Percentiles rank a stretch among this genome's conserved stretches.
Evolutionary conservation across 2,888 invertebrate species (phyloP).

Genomic region (Mamestra brassicae): DNA sequence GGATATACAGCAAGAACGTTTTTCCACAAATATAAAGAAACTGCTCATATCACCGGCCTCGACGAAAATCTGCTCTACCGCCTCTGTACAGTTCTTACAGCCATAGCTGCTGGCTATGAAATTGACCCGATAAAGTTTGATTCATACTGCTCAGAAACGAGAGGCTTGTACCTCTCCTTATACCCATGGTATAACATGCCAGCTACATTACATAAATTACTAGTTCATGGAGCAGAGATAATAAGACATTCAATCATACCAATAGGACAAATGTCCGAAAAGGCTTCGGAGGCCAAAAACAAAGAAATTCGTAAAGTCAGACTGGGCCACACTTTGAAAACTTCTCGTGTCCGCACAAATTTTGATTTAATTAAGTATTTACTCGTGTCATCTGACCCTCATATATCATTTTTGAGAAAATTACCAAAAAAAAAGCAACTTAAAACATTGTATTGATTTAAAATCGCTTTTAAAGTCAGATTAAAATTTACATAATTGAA

Average conservation of each 20-base stretch:
- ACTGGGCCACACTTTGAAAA: background rate
- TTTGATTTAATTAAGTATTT: background rate
- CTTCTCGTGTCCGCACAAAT: background rate
- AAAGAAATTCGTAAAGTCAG: background rate
- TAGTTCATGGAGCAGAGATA: background rate
- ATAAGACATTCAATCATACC: background rate
- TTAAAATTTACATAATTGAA: conserved; percentile 2
- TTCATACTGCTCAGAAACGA: background rate
- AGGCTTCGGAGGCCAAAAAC: background rate
- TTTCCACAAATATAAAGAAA: background rate
- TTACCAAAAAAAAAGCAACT: background rate
- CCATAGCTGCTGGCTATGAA: background rate
- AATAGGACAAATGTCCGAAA: background rate
- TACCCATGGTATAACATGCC: background rate
- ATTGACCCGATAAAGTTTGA: background rate
- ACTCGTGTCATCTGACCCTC: background rate
- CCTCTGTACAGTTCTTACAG: background rate
- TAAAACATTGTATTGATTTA: conserved; percentile 4
- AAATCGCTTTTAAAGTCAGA: conserved; percentile 4
- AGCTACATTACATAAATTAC: background rate
- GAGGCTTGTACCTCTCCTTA: background rate
- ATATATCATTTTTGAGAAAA: background rate
- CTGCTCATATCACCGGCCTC: conserved; percentile 3
- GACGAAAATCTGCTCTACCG: background rate
- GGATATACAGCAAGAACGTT: conserved; percentile 4